Percentiles rank a stretch among this genome's conserved stretches.
phyloP scores from a whole-genome alignment of 2,113 vertebrate genomes.

The Scartelaos histophorus region DNA sequence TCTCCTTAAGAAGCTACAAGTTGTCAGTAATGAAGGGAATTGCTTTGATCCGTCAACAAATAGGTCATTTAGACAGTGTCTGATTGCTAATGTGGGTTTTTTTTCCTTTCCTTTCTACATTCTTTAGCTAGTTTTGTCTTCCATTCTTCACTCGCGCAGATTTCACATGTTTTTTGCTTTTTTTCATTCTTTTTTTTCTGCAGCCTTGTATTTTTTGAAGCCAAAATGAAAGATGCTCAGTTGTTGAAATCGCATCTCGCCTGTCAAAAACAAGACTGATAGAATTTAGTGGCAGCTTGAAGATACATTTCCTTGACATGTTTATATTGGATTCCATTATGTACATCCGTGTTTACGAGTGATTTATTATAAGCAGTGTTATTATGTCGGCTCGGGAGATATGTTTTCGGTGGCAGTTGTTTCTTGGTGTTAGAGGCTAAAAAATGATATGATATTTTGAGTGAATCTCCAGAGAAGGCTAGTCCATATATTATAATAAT shows the following conservation, averaged over 20 bases:
- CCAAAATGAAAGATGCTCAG: constrained; percentile 38
- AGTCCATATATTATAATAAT: background rate
- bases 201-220: constrained; percentile 12
- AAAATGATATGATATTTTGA: background rate
- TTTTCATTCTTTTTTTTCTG: constrained; percentile 18
- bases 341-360: constrained; percentile 5
- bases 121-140: constrained; percentile 9
- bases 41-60: constrained; percentile 79
- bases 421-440: background rate
- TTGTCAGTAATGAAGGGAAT: constrained; percentile 79
- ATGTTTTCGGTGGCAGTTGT: background rate
- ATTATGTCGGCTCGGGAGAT: background rate
- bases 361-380: constrained; percentile 27
- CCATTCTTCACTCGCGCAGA: background rate
- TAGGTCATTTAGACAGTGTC: constrained; percentile 77
- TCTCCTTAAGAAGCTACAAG: constrained; percentile 75
- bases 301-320: constrained; percentile 31
- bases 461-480: background rate
- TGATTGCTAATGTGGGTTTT: constrained; percentile 61
- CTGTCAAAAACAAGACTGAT: constrained; percentile 26
- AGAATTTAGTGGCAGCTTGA: constrained; percentile 19
- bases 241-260: constrained; percentile 31
- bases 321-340: constrained; percentile 31
- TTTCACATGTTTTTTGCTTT: constrained; percentile 7
- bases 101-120: constrained; percentile 12